These are phyloP conservation scores for Oxycera nigricornis DNA, from an alignment of 2,888 invertebrate species.

Conservation along the genomic window DNA sequence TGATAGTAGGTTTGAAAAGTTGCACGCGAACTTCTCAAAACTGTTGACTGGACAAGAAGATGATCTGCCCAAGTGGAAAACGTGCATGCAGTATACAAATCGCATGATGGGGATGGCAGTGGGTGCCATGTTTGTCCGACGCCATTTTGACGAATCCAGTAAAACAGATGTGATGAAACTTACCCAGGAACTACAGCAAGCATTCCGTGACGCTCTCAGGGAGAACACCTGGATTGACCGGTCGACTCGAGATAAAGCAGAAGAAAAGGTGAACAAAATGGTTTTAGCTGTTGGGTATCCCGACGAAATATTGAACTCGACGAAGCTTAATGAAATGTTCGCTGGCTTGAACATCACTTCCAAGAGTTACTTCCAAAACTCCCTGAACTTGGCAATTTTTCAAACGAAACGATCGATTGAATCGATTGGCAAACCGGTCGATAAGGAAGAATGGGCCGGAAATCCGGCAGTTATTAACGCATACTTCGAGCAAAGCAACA, in stretches of 20 bases:
- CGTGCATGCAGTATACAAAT: slow-evolving; percentile 86
- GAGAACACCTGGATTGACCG: slow-evolving; percentile 91
- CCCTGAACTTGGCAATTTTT: neutral
- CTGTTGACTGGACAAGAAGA: slow-evolving; percentile 83
- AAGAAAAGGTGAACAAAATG: slow-evolving; percentile 87
- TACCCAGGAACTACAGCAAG: slow-evolving; percentile 83
- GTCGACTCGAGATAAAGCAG: slow-evolving; percentile 80
- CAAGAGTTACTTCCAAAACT: slow-evolving; percentile 19
- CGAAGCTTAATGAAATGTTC: slow-evolving; percentile 76
- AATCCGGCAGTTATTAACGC: slow-evolving; percentile 88
- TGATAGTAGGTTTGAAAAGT: slow-evolving; percentile 47
- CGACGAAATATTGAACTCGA: slow-evolving; percentile 81
- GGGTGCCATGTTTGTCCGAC: slow-evolving; percentile 70
- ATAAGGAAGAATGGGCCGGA: slow-evolving; percentile 84
- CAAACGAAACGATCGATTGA: neutral
- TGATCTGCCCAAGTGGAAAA: slow-evolving; percentile 84
- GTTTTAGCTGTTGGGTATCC: slow-evolving; percentile 94
- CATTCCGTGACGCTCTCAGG: slow-evolving; percentile 83
- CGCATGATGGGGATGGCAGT: slow-evolving; percentile 79
- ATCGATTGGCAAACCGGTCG: neutral
- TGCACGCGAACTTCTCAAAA: slow-evolving; percentile 44
- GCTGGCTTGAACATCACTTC: neutral
- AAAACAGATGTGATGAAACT: slow-evolving; percentile 77
- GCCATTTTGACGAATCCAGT: slow-evolving; percentile 64
- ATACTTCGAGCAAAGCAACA: slow-evolving; percentile 90